Evolutionary conservation across 1,140 invertebrate species (phyloP).

Genomic region (Neodiprion virginianus): DNA sequence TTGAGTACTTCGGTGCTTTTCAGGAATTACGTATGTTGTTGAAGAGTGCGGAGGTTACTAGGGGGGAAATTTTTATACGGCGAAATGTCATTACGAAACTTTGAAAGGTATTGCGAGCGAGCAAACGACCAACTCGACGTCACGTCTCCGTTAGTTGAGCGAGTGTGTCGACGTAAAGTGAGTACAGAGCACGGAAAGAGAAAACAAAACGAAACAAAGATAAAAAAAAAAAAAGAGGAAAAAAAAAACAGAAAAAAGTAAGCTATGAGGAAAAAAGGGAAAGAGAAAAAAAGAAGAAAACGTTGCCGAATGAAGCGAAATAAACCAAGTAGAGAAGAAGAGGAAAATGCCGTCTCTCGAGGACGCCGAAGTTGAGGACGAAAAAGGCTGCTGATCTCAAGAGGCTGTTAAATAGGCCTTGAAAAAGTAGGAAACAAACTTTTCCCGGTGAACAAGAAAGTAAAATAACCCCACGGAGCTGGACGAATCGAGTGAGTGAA

Average conservation of each 20-base stretch:
- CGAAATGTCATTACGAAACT: not conserved
- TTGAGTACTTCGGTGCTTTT: no score
- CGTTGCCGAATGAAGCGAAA: not conserved
- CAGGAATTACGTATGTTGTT: no score
- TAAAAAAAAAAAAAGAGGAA: not conserved
- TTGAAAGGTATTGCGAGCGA: not conserved
- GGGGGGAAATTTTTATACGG: not conserved
- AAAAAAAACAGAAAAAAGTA: not conserved
- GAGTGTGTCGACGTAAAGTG: not conserved
- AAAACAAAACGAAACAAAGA: not conserved
- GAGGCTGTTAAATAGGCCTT: conserved; percentile 1
- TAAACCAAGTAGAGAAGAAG: no score
- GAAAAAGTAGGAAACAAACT: not conserved
- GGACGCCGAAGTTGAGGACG: no score
- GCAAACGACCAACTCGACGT: not conserved
- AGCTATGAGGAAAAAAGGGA: not conserved
- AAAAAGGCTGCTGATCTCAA: no score
- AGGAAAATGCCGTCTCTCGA: no score
- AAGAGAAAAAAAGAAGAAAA: not conserved
- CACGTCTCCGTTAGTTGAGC: not conserved
- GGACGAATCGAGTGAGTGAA: no score
- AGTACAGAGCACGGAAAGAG: not conserved
- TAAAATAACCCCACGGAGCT: not conserved
- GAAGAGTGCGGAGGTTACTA: no score
- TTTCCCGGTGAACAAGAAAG: not conserved